Conservation (phyloP, 2,113 vertebrate genomes). For the Seriola quinqueradiata region DNA sequence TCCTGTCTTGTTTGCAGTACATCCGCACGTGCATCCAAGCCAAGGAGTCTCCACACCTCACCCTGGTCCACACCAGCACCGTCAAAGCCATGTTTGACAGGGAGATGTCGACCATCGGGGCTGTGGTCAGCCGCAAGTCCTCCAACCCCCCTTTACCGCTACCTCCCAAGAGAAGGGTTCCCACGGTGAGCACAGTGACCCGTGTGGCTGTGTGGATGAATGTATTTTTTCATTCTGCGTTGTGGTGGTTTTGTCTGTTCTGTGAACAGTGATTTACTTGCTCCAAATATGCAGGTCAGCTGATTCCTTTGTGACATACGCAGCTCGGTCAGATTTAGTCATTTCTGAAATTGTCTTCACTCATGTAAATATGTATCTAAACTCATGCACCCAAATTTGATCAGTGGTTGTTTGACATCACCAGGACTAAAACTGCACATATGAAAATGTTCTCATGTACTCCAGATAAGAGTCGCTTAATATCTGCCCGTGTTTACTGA, state of each 20-base stretch:
- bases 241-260: neutral
- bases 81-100: conserved; percentile 94
- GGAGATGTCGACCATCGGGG: conserved; percentile 91
- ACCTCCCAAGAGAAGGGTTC: conserved; percentile 92
- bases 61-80: conserved; percentile 90
- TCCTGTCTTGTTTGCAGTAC: conserved; percentile 84
- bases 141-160: conserved; percentile 93
- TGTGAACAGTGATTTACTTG: neutral
- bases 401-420: neutral
- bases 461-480: conserved; percentile 9
- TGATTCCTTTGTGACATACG: neutral
- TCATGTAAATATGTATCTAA: neutral
- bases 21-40: conserved; percentile 91
- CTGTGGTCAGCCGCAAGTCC: conserved; percentile 90
- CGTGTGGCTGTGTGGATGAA: neutral
- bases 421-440: neutral
- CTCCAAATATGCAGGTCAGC: neutral
- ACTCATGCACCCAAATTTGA: neutral
- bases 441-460: neutral
- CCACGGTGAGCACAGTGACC: conserved; percentile 85
- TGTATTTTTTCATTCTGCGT: conserved; percentile 1
- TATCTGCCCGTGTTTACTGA: conserved; percentile 19
- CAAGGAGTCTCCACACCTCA: conserved; percentile 91
- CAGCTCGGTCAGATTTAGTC: neutral
- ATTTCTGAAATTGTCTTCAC: neutral